phyloP scores from a whole-genome alignment of 2,888 invertebrate genomes.

The Ariolimax columbianus region DNA sequence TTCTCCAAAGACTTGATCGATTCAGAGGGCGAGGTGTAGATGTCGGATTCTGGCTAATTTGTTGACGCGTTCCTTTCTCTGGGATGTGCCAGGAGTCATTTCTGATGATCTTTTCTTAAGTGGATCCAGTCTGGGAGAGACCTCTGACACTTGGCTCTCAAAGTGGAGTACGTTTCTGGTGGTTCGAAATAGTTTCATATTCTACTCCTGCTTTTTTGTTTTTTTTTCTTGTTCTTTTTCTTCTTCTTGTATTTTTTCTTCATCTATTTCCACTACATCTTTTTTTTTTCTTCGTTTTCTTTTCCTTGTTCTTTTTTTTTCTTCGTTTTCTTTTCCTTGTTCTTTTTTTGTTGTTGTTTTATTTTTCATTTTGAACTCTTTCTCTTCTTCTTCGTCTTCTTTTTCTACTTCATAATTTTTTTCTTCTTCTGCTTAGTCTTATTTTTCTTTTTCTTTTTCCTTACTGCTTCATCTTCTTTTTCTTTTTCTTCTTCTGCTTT shows the following conservation, averaged over 20 bases:
- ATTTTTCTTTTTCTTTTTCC: too few species aligned
- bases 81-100: constrained; percentile 16
- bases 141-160: neutral
- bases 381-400: neutral
- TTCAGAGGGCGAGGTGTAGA: constrained; percentile 30
- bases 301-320: too few species aligned
- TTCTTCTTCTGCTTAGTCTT: neutral
- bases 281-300: too few species aligned
- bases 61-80: constrained; percentile 21
- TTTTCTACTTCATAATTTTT: neutral
- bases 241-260: too few species aligned
- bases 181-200: too few species aligned
- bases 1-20: constrained; percentile 37
- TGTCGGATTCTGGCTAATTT: constrained; percentile 18
- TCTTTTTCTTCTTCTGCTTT: too few species aligned
- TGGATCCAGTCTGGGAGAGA: neutral
- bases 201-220: too few species aligned
- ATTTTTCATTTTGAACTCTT: neutral
- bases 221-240: too few species aligned
- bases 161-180: neutral
- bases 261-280: too few species aligned
- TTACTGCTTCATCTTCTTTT: too few species aligned
- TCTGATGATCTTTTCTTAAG: constrained; percentile 23
- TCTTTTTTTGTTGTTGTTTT: neutral
- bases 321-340: neutral